Percentiles rank a stretch among this genome's conserved stretches.
These are phyloP conservation scores for Mythimna loreyi DNA, from an alignment of 2,888 invertebrate genomes.

Conservation along the genomic window DNA sequence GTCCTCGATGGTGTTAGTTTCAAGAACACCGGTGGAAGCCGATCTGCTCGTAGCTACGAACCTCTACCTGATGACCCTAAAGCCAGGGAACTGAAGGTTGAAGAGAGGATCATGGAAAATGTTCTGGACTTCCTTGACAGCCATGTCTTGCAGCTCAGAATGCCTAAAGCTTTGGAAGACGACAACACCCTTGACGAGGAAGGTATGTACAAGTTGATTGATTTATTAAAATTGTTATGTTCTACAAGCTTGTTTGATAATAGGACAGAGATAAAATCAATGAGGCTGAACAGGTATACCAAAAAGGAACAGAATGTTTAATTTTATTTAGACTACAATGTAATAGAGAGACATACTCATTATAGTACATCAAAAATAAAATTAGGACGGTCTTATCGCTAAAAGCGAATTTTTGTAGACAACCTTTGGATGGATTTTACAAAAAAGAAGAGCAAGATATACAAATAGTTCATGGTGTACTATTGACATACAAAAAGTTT, in stretches of 20 bases:
- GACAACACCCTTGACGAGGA: conserved; percentile 87
- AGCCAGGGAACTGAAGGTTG: conserved; percentile 82
- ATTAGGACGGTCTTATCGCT: no score
- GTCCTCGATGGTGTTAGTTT: conserved; percentile 84
- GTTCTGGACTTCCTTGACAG: conserved; percentile 86
- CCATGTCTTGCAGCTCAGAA: conserved; percentile 85
- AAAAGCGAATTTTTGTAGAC: no score
- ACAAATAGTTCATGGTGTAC: no score
- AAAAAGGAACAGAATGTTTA: no score
- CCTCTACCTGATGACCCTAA: conserved; percentile 85
- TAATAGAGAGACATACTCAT: no score
- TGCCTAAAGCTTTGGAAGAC: conserved; percentile 86
- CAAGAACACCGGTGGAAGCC: conserved; percentile 83
- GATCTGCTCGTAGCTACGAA: conserved; percentile 86
- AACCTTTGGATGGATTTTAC: no score
- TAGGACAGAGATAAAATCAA: not conserved
- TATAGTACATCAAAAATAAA: no score
- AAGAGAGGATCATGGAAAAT: conserved; percentile 87
- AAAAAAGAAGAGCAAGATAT: no score
- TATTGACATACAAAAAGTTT: not conserved
- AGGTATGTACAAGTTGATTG: conserved; percentile 74
- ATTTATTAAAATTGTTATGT: not conserved
- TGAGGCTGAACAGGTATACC: not conserved
- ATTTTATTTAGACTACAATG: not conserved
- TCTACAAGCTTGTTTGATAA: no score